Evolutionary conservation across 2,797 vertebrate genomes (phyloP).

Genomic region (Sebastes baramenuke): DNA sequence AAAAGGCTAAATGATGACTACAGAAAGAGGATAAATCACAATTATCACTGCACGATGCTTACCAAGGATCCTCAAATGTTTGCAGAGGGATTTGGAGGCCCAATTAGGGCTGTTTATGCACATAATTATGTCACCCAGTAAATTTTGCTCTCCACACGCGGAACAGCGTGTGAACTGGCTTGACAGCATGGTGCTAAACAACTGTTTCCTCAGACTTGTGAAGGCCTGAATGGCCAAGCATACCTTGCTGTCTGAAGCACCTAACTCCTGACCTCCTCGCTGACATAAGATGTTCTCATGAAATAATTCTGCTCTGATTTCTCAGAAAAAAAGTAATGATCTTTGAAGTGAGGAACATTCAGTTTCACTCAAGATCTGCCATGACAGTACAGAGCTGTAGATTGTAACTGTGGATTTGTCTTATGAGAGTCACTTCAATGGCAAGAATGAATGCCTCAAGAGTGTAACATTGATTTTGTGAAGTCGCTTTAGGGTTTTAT

Average conservation of each 20-base stretch:
- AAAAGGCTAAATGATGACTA: conserved; percentile 71
- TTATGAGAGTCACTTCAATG: not conserved
- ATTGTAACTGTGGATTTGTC: not conserved
- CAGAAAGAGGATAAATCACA: conserved; percentile 53
- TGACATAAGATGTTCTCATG: not conserved
- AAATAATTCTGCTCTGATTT: not conserved
- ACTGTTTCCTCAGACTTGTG: not conserved
- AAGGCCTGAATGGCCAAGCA: not conserved
- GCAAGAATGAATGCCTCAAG: not conserved
- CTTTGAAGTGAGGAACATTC: conserved; percentile 2
- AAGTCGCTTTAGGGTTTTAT: not conserved
- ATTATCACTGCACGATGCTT: conserved; percentile 44
- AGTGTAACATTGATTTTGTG: not conserved
- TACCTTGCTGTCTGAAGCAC: not conserved
- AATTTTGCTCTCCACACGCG: not conserved
- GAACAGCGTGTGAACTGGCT: not conserved
- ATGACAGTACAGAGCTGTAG: not conserved
- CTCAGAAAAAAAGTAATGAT: not conserved
- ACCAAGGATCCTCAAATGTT: conserved; percentile 46
- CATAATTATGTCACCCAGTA: conserved; percentile 11
- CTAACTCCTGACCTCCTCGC: not conserved
- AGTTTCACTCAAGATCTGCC: not conserved
- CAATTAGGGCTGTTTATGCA: conserved; percentile 47
- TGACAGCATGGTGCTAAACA: conserved; percentile 6
- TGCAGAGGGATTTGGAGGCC: conserved; percentile 31